phyloP scores from a whole-genome alignment of 1,140 invertebrate genomes.

The Drosophila sucinea region DNA sequence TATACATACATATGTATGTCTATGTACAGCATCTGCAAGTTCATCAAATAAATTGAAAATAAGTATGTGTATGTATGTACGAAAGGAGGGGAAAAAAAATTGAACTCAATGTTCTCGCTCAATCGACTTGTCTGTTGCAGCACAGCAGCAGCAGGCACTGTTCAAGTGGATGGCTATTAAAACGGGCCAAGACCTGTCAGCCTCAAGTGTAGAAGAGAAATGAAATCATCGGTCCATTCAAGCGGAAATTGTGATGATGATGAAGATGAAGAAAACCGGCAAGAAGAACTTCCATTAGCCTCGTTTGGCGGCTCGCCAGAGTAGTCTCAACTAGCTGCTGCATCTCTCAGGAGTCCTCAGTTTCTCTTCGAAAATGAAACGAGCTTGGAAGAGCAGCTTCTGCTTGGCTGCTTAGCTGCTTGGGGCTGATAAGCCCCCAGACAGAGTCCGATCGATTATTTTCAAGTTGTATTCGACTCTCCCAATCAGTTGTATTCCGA shows the following conservation, averaged over 20 bases:
- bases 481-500: slow-evolving; percentile 50
- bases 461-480: background rate
- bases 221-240: slow-evolving; percentile 54
- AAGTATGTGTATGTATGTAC: slow-evolving; percentile 11
- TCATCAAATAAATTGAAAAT: slow-evolving; percentile 20
- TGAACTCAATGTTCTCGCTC: slow-evolving; percentile 52
- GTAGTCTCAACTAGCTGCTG: slow-evolving; percentile 5
- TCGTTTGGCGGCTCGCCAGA: background rate
- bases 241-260: slow-evolving; percentile 52
- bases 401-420: background rate
- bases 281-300: slow-evolving; percentile 22
- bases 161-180: slow-evolving; percentile 58
- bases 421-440: slow-evolving; percentile 57
- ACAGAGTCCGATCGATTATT: background rate
- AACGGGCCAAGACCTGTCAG: slow-evolving; percentile 63
- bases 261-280: slow-evolving; percentile 22
- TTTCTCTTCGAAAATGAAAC: slow-evolving; percentile 15
- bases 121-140: slow-evolving; percentile 65
- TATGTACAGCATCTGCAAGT: slow-evolving; percentile 14
- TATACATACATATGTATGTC: background rate
- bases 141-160: slow-evolving; percentile 25
- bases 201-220: slow-evolving; percentile 45
- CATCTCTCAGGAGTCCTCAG: background rate
- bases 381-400: slow-evolving; percentile 4
- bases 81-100: slow-evolving; percentile 26